Conservation (phyloP, 2,113 vertebrate genomes). For the Pycnonotus jocosus region DNA sequence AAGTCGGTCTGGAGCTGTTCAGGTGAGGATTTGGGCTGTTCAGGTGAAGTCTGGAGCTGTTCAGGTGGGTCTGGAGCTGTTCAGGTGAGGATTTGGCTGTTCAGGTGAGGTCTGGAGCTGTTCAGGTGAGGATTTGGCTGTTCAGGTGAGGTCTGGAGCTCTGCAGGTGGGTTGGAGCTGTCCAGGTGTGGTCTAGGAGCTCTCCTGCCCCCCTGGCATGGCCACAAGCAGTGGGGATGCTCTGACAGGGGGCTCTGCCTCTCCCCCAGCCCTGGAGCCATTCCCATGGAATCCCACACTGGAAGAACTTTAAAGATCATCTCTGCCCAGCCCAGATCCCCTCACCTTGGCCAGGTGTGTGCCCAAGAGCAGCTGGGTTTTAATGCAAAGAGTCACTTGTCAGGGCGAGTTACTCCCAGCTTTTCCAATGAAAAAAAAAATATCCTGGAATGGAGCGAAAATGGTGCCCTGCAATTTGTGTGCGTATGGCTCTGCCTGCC, state of each 20-base stretch:
- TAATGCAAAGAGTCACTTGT: not conserved
- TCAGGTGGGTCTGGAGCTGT: not conserved
- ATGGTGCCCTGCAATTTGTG: not conserved
- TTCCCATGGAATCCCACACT: not conserved
- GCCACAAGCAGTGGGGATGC: not conserved
- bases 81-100: not conserved
- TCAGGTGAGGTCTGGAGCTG: not conserved
- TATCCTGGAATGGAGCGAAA: not conserved
- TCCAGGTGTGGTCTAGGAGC: not conserved
- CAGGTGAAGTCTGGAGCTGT: not conserved
- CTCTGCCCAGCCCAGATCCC: not conserved
- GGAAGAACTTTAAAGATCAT: not conserved
- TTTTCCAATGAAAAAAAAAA: not conserved
- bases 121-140: not conserved
- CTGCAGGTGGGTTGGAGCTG: not conserved
- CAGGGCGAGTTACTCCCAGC: not conserved
- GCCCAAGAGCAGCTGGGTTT: not conserved
- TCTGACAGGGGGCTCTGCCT: not conserved
- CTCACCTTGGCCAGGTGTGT: not conserved
- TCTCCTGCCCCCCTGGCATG: not conserved
- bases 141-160: not conserved
- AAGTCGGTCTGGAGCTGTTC: no score
- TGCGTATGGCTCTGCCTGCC: not conserved
- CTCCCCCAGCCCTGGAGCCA: not conserved
- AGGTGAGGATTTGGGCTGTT: not conserved